Evolutionary conservation across 2,888 invertebrate genomes (phyloP), one percentile per base, ranked within the genome.

Genomic region (Helobdella robusta): DNA sequence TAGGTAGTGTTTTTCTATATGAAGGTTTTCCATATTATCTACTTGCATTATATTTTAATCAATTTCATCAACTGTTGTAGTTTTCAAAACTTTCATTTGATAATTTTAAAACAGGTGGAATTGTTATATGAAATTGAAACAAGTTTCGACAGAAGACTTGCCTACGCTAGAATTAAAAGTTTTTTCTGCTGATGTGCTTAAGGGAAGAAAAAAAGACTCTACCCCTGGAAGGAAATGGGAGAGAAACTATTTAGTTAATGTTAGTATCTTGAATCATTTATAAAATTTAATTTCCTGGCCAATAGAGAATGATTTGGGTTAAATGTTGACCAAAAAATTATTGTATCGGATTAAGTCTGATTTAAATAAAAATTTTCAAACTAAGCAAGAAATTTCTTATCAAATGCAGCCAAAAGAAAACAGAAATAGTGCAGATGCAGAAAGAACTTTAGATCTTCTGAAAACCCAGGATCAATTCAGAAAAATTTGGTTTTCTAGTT

Each of bases 131-230:
- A 85, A 89, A 63, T 84, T 95, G n/a, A 83, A 84, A 73, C 86
- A 86, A 67, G 85, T 91, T 70, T 91, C 90, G 1, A 82, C 85
- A 66, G 83, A 84, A 35, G 90, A 93, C 75, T 90, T 93, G 90
- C 88, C 90, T 6, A 89, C 91, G 78, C 84, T 95, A 72, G 84
- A 86, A 66, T 78, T 89, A 67, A 90, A 90, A 79, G 86, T 89
- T 71, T 83, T 85, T n/a, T 88, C 90, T 0, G 88, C 86, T 1
- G 85, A 87, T 67, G 85, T 84, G 0, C 80, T 91, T 50, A 84
- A 85, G 71, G 86, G 86, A 11, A 73, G 72, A 50, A 70, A 78
- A 59, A 50, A 79, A 6, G 82, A 86, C 63, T 90, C 88, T 86
- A 90, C 91, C 1, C 85, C 87, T 70, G 83, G 84, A 56, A 82